Base-by-base conservation (phyloP, 2,888 invertebrate genomes). In the Drosophila greeni region DNA sequence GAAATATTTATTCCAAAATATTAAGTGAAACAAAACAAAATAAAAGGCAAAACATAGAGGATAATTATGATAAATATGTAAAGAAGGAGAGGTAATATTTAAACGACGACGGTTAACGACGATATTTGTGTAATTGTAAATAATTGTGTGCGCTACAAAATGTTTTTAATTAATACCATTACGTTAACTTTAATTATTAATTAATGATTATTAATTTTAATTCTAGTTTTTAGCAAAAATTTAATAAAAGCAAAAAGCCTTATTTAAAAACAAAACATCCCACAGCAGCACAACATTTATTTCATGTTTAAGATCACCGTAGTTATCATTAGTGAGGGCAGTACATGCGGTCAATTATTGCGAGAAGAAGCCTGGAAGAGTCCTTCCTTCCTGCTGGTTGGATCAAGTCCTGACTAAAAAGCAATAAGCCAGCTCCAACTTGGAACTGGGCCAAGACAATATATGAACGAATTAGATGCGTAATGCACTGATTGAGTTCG, bases 191-290 rank as follows among this genome's bases (percentile, higher is more conserved):
- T 82, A 74, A 74, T 73, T 78, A 76, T 74, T 68, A 76, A 81
- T 80, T 75, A 81, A 81, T 70, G 53, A 70, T 71, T 71, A 72
- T 72, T 82, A 80, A 75, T 81, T 80, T 81, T 82, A 82, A 82
- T 70, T 80, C 81, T 81, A 81, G 81, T 82, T 75, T 69, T 82
- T 81, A 81, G 81, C 82, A 72, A 80, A 81, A 81, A 81, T 82
- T 81, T 78, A 82, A 82, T 82, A 82, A 81, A 81, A 82, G 75
- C 64, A 72, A 74, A 78, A 80, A 80, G 76, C 83, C 80, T 82
- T 80, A 78, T 82, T 81, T 73, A 82, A 80, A 79, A 79, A 73
- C 40, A 57, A 70, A 61, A 66, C 45, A 39, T 43, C 49, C 26
- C 37, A 60, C 18, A 48, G 53, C 29, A 49, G 59, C 52, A 33